Conservation (phyloP, 2,797 vertebrate species). For the Liparis tanakae region DNA sequence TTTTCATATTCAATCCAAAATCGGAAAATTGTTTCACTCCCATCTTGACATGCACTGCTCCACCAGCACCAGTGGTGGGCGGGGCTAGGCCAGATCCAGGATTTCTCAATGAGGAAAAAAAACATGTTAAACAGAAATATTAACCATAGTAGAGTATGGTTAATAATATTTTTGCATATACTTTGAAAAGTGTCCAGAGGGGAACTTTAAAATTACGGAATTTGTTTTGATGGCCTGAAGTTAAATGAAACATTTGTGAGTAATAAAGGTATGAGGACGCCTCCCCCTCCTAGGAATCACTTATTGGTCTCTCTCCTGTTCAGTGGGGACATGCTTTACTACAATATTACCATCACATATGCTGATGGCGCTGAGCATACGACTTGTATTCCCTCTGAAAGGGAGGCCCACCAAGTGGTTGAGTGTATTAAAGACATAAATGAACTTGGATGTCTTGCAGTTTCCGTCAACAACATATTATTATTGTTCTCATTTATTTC, state of each 20-base stretch:
- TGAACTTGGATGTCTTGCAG: neutral
- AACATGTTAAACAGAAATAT: neutral
- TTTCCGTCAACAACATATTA: neutral
- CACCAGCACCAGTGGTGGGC: neutral
- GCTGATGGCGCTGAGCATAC: neutral
- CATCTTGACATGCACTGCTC: neutral
- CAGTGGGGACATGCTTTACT: neutral
- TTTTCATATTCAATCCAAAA: slow-evolving; percentile 4
- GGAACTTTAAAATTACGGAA: neutral
- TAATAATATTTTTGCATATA: neutral
- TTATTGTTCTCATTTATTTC: neutral
- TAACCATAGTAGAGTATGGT: neutral
- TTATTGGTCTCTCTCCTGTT: neutral
- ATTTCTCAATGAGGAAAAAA: neutral
- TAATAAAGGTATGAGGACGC: neutral
- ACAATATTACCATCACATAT: neutral
- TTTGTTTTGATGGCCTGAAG: neutral
- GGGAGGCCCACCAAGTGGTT: neutral
- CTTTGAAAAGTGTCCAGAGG: neutral
- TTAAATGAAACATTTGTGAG: neutral
- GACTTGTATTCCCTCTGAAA: neutral
- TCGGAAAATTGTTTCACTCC: neutral
- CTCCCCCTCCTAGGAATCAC: slow-evolving; percentile 2
- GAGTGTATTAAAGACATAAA: slow-evolving; percentile 34
- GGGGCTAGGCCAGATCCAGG: neutral